phyloP scores from a whole-genome alignment of 2,888 invertebrate genomes.

The Arge pagana region DNA sequence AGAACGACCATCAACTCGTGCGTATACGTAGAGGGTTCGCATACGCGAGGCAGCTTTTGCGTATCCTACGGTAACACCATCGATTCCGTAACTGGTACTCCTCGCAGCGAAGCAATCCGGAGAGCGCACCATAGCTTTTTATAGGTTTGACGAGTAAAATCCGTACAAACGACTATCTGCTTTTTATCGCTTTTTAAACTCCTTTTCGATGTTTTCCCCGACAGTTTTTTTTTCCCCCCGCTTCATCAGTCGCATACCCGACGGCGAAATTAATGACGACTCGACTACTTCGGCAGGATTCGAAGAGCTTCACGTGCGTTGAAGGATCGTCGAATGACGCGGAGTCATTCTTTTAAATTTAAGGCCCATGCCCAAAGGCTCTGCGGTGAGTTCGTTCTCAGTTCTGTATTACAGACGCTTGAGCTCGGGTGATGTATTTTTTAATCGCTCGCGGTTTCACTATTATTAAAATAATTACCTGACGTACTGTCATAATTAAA shows the following conservation, averaged over 20 bases:
- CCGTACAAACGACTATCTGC: constrained; percentile 13
- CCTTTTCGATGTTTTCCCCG: neutral
- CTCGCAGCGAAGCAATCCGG: constrained; percentile 7
- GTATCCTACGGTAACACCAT: constrained; percentile 8
- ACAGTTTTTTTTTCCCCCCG: constrained; percentile 9
- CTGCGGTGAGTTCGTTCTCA: too few relatives aligned
- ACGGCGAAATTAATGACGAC: constrained; percentile 10
- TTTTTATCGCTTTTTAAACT: constrained; percentile 10
- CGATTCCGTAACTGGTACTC: constrained; percentile 10
- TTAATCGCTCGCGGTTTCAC: too few relatives aligned
- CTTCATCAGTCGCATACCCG: constrained; percentile 18
- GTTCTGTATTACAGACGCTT: too few relatives aligned
- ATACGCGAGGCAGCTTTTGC: neutral
- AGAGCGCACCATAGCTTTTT: constrained; percentile 6
- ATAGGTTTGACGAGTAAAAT: constrained; percentile 11
- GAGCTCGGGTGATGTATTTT: too few relatives aligned
- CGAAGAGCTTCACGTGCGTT: constrained; percentile 51
- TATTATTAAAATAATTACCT: too few relatives aligned
- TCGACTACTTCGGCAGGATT: constrained; percentile 46
- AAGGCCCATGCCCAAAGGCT: constrained; percentile 35
- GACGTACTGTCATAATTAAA: too few relatives aligned
- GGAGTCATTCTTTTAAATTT: constrained; percentile 57
- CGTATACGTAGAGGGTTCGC: neutral
- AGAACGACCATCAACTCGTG: neutral
- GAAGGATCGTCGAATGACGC: constrained; percentile 40